These are phyloP conservation scores for Zoanthus sociatus DNA, from an alignment of 92 coral and sea anemone genomes.

Conservation along the genomic window DNA sequence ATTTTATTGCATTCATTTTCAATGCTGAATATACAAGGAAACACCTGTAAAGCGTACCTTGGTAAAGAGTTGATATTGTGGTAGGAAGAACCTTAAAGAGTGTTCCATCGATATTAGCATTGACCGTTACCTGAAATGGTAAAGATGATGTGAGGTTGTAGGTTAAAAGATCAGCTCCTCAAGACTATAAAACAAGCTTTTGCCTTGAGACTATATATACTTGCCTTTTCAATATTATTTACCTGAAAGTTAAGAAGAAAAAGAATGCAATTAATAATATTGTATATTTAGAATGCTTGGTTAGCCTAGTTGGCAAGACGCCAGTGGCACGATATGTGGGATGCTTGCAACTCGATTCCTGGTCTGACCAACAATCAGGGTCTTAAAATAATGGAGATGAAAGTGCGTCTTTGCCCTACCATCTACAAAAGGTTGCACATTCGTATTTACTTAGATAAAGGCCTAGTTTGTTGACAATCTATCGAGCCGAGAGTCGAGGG, in stretches of 20 bases:
- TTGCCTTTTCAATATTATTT: slow-evolving; percentile 33
- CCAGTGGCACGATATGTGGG: no score
- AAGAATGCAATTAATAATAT: background rate
- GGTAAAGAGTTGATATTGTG: slow-evolving; percentile 13
- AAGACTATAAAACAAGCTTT: background rate
- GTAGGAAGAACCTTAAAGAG: slow-evolving; percentile 1
- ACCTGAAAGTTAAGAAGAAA: slow-evolving; percentile 23
- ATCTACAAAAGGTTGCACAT: no score
- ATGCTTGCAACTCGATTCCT: no score
- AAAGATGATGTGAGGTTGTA: background rate
- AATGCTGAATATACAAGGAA: background rate
- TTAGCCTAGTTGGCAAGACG: no score
- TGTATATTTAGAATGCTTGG: background rate
- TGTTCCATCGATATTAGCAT: background rate
- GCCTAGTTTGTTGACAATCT: no score
- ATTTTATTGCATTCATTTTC: background rate
- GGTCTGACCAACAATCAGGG: no score
- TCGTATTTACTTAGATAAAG: no score
- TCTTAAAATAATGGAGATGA: no score
- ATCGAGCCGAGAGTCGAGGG: no score
- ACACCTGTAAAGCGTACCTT: background rate
- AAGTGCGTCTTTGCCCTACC: no score
- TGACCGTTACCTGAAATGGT: background rate
- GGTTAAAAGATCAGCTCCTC: background rate
- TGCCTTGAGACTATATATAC: background rate